These are phyloP conservation scores for Acipenser transmontanus DNA, from an alignment of 2,797 vertebrate genomes.

Conservation along the genomic window DNA sequence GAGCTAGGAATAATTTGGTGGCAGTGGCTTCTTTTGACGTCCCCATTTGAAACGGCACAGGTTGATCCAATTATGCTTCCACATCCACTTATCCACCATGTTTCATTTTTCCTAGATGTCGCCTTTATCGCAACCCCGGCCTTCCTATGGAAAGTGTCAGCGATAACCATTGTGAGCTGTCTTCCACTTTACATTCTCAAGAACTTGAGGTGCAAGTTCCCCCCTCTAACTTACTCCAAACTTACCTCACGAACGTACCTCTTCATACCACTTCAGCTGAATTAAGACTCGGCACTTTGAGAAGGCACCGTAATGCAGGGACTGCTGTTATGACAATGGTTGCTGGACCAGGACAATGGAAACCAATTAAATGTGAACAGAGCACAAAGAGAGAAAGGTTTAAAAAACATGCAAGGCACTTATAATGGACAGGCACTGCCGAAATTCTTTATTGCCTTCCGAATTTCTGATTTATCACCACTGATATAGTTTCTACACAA, in stretches of 20 bases:
- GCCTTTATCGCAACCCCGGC: constrained; percentile 85
- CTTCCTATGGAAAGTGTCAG: constrained; percentile 95
- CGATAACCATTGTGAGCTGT: constrained; percentile 93
- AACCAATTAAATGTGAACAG: constrained; percentile 8
- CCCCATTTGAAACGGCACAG: no score
- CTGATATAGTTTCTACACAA: constrained; percentile 13
- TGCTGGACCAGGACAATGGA: background rate
- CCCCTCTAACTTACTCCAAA: constrained; percentile 95
- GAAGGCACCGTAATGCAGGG: constrained; percentile 29
- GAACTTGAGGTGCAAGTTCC: constrained; percentile 93
- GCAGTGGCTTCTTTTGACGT: no score
- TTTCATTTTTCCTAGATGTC: constrained; percentile 60
- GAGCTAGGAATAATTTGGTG: no score
- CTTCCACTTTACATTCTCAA: constrained; percentile 96
- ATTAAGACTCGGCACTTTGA: constrained; percentile 26
- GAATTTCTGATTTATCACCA: background rate
- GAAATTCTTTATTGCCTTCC: background rate
- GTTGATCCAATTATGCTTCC: background rate
- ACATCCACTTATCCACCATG: background rate
- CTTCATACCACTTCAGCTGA: constrained; percentile 20
- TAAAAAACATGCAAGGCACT: background rate
- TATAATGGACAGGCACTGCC: background rate
- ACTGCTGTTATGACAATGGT: constrained; percentile 31
- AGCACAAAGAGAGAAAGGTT: constrained; percentile 17
- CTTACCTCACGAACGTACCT: constrained; percentile 72